phyloP scores from a whole-genome alignment of 92 coral and sea anemone species.

The Zoanthus solanderi region DNA sequence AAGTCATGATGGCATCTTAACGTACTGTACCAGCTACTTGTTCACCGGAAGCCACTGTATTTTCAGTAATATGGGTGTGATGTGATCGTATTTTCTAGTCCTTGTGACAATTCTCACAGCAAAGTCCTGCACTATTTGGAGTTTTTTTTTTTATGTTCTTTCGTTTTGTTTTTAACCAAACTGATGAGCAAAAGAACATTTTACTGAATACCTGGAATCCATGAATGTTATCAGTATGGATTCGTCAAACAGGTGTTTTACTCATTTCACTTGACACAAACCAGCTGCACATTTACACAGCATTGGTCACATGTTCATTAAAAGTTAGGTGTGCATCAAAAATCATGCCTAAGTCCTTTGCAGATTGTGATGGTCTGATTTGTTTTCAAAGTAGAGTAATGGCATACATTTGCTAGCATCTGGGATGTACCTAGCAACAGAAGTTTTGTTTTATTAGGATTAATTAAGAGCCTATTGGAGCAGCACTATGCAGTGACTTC shows the following conservation, averaged over 20 bases:
- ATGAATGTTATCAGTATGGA: neutral
- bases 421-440: too few species aligned
- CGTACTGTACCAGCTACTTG: neutral
- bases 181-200: too few species aligned
- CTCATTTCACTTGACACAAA: neutral
- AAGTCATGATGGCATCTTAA: slow-evolving; percentile 25
- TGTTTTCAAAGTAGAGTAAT: neutral
- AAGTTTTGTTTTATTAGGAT: too few species aligned
- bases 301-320: slow-evolving; percentile 2
- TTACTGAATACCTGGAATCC: neutral
- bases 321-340: neutral
- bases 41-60: slow-evolving; percentile 6
- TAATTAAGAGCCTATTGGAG: too few species aligned
- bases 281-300: neutral
- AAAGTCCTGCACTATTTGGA: slow-evolving; percentile 18
- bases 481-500: too few species aligned
- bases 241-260: slow-evolving; percentile 6
- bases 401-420: too few species aligned
- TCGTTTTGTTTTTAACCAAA: slow-evolving; percentile 1
- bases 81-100: slow-evolving; percentile 21
- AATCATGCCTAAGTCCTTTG: neutral
- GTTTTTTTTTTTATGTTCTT: neutral
- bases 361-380: neutral
- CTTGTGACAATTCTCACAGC: slow-evolving; percentile 19
- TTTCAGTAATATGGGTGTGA: slow-evolving; percentile 23